Percentiles rank a stretch among this genome's conserved stretches.
Conservation (phyloP, 2,113 vertebrate genomes). For the Scomber scombrus region DNA sequence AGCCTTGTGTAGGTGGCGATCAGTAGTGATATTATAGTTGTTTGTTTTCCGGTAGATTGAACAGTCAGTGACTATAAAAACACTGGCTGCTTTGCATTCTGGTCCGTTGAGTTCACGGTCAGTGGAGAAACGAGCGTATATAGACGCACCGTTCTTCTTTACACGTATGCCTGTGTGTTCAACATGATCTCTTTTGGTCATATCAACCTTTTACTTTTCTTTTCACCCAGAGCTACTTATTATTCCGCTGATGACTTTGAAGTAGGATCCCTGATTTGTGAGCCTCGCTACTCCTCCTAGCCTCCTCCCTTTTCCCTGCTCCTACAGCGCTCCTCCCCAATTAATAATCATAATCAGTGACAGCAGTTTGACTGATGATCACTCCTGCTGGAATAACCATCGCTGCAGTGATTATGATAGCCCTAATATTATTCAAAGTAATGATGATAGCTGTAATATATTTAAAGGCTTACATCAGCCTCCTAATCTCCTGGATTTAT, state of each 20-base stretch:
- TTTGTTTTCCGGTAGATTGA: too few species aligned
- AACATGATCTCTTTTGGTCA: too few species aligned
- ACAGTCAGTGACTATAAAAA: too few species aligned
- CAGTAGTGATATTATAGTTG: too few species aligned
- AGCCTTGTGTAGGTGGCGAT: too few species aligned
- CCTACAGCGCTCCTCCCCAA: slow-evolving; percentile 33
- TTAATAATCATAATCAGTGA: slow-evolving; percentile 62
- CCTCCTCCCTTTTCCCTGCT: slow-evolving; percentile 10
- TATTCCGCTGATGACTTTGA: slow-evolving; percentile 52
- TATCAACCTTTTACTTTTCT: neutral
- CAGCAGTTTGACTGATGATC: slow-evolving; percentile 52
- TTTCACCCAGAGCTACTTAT: slow-evolving; percentile 29
- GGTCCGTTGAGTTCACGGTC: too few species aligned
- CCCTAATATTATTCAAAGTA: slow-evolving; percentile 65
- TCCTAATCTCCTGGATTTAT: slow-evolving; percentile 56
- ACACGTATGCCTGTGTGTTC: too few species aligned
- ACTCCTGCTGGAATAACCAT: slow-evolving; percentile 42
- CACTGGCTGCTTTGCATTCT: too few species aligned
- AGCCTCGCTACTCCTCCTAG: slow-evolving; percentile 26
- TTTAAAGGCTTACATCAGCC: slow-evolving; percentile 53
- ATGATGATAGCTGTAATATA: slow-evolving; percentile 55
- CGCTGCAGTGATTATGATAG: slow-evolving; percentile 18
- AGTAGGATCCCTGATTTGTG: slow-evolving; percentile 7
- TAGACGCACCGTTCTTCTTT: too few species aligned
- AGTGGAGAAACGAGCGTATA: too few species aligned